Conservation (phyloP, 2,797 vertebrate genomes). For the Podarcis lilfordi region DNA sequence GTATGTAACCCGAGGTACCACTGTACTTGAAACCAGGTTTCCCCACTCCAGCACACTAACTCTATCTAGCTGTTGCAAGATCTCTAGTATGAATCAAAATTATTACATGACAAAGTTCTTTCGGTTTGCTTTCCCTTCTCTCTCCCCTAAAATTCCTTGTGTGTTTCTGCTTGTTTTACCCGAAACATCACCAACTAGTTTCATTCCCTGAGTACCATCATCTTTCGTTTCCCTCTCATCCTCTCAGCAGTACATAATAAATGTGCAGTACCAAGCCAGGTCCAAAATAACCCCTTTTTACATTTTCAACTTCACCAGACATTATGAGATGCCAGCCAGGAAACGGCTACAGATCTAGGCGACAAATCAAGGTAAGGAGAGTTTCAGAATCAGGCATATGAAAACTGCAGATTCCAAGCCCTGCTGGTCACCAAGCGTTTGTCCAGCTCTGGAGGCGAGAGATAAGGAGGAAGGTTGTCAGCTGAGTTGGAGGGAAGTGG, state of each 20-base stretch:
- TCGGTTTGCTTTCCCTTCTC: background rate
- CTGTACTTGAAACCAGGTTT: too few species aligned
- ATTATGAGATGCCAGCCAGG: background rate
- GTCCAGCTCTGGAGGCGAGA: slow-evolving; percentile 25
- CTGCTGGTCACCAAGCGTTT: background rate
- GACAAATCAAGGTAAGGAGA: background rate
- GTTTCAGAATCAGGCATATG: background rate
- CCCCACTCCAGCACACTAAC: background rate
- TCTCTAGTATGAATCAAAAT: background rate
- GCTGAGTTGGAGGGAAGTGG: background rate
- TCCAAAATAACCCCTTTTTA: background rate
- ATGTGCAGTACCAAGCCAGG: background rate
- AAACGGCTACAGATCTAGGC: background rate
- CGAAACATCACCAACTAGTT: background rate
- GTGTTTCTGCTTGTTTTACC: background rate
- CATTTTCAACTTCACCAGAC: background rate
- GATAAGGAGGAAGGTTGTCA: slow-evolving; percentile 27
- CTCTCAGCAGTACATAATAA: background rate
- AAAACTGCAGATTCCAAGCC: slow-evolving; percentile 21
- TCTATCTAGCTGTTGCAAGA: background rate
- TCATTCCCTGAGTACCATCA: background rate
- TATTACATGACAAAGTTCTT: background rate
- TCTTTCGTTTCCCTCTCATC: background rate
- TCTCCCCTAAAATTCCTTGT: background rate
- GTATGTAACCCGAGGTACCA: too few species aligned